Evolutionary conservation across 1,140 invertebrate genomes (phyloP), one percentile per base, ranked within the genome.

Genomic region (Listronotus oregonensis): DNA sequence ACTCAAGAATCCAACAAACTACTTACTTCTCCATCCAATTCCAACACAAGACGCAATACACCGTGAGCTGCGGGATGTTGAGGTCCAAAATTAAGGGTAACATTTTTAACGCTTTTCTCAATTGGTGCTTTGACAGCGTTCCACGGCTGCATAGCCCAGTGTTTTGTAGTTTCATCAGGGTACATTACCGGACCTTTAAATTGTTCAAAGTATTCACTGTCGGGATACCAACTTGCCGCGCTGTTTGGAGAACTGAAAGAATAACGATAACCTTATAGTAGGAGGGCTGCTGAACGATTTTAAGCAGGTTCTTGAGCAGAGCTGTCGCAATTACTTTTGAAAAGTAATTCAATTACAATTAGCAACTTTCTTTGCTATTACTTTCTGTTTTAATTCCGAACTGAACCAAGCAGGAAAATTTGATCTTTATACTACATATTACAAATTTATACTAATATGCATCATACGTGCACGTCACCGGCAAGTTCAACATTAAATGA

Each of bases 61-160:
- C 92, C 92, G 74, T 94, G 91, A 71, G 91, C 91, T 27, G 92
- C 91, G 49, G 92, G 91, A 84, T 94, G 92, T 66, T 90, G 88
- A 9, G 91, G 92, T 6, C 92, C 92, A 80, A 93, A 93, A 74
- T 93, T 94, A 4, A 94, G 39, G 1, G 14, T 42, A 68, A 96
- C 84, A 80, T 97, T 97, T 64, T 88, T 86, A 0, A 96, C 87
- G 14, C 85, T 81, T 75, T 88, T 89, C 71, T 91, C 88, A 1
- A 83, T 76, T 0, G 85, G 83, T 0, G 80, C 60, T 4, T 85
- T 76, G 69, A 77, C 79, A 83, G 83, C 80, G 72, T 86, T 87
- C 78, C 84, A 87, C n/a, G 86, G 84, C 12, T 85, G 83, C 21
- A 85, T 76, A 44, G 85, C 83, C 84, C 88, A 85, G 47, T 86